A percentile compares a stretch with the other conserved stretches of the same genome.
phyloP scores from a whole-genome alignment of 2,888 invertebrate genomes.

The Zhuqinia jingwanae region DNA sequence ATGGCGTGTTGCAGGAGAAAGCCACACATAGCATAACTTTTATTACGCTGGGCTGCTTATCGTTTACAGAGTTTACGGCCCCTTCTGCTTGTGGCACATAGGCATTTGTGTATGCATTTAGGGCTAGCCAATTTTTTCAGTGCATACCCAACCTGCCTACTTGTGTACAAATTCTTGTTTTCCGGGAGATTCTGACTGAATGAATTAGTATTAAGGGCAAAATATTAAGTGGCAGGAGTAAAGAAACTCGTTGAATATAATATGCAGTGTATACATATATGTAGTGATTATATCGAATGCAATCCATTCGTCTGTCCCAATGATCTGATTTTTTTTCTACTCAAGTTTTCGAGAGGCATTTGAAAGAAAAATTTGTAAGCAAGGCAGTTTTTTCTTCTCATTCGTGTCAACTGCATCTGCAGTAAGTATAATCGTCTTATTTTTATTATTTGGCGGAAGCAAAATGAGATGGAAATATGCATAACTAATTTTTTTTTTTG shows the following conservation, averaged over 20 bases:
- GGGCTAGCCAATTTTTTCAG: background rate
- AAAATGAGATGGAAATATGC: background rate
- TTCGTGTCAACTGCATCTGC: conserved; percentile 68
- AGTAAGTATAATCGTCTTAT: background rate
- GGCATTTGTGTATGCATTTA: conserved; percentile 10
- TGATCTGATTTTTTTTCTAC: conserved; percentile 58
- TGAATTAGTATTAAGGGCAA: background rate
- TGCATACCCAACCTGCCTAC: background rate
- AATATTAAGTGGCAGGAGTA: conserved; percentile 31
- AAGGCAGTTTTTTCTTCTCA: conserved; percentile 4
- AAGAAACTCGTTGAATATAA: background rate
- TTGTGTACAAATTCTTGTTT: conserved; percentile 13
- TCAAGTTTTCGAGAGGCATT: no score
- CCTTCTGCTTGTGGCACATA: conserved; percentile 27
- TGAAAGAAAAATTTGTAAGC: conserved; percentile 12
- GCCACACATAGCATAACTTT: background rate
- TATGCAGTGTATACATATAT: background rate
- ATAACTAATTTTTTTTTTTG: no score
- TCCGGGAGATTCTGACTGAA: background rate
- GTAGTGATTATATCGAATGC: conserved; percentile 33
- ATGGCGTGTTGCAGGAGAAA: conserved; percentile 61
- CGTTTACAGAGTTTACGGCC: conserved; percentile 35
- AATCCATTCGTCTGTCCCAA: conserved; percentile 55
- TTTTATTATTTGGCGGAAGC: background rate
- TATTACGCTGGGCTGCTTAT: conserved; percentile 13